Evolutionary conservation across 2,797 vertebrate genomes (phyloP).

Genomic region (Sylvilagus floridanus): DNA sequence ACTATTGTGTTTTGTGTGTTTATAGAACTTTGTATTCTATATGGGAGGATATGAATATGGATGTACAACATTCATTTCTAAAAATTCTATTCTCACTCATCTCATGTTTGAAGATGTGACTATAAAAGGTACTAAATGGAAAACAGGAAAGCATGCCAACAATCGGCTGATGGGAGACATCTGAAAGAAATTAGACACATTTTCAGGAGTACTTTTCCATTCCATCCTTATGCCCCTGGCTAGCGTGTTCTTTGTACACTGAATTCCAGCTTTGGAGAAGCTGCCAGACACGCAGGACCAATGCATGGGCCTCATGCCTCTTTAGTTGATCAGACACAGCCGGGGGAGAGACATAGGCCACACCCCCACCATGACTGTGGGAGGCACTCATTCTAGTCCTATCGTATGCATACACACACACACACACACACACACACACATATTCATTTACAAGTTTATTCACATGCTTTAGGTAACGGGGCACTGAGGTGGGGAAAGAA

Average conservation of each 20-base stretch:
- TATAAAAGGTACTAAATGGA: slow-evolving; percentile 77
- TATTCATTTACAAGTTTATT: neutral
- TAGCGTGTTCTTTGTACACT: slow-evolving; percentile 59
- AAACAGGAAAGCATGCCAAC: slow-evolving; percentile 69
- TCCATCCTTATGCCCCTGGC: slow-evolving; percentile 58
- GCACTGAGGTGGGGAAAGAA: neutral
- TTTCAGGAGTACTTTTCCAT: slow-evolving; percentile 75
- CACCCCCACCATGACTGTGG: neutral
- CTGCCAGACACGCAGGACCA: slow-evolving; percentile 64
- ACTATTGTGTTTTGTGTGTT: neutral
- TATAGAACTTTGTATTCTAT: neutral
- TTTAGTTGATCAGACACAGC: slow-evolving; percentile 68
- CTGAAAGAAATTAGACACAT: slow-evolving; percentile 76
- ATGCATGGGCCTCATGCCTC: slow-evolving; percentile 1
- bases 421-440: neutral
- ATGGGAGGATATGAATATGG: neutral
- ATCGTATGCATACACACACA: neutral
- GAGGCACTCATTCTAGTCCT: slow-evolving; percentile 18
- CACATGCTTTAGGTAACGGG: neutral
- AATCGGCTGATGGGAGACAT: slow-evolving; percentile 66
- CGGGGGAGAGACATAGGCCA: neutral
- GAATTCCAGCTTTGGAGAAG: slow-evolving; percentile 62
- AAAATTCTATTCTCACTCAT: slow-evolving; percentile 52
- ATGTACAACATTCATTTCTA: neutral
- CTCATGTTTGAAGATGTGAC: slow-evolving; percentile 67